phyloP scores from a whole-genome alignment of 1,140 invertebrate species.

The Lineus longissimus region DNA sequence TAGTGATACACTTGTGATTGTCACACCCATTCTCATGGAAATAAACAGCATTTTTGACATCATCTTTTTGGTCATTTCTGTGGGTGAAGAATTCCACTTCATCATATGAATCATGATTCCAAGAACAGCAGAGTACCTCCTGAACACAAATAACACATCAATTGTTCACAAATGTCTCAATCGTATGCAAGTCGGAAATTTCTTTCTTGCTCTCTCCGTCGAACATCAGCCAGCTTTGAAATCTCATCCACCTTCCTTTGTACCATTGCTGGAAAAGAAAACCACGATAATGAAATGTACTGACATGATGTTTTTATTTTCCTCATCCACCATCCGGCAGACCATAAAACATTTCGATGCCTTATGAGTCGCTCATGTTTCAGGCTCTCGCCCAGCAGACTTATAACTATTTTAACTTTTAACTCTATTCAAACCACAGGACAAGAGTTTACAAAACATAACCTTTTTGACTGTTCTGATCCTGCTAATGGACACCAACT shows the following conservation, averaged over 20 bases:
- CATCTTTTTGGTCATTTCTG: too few relatives aligned
- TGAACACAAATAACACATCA: too few relatives aligned
- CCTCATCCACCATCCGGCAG: neutral
- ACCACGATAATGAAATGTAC: constrained; percentile 4
- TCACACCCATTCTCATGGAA: too few relatives aligned
- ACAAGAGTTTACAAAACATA: too few relatives aligned
- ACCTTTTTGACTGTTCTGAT: too few relatives aligned
- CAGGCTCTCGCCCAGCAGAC: neutral
- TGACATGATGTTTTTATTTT: neutral
- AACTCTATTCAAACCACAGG: neutral
- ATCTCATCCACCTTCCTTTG: constrained; percentile 78
- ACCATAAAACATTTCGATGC: neutral
- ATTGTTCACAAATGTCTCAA: too few relatives aligned
- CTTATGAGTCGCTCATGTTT: neutral
- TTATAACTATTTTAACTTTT: neutral
- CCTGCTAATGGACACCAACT: too few relatives aligned
- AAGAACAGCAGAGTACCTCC: too few relatives aligned
- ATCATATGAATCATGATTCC: too few relatives aligned
- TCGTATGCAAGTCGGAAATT: constrained; percentile 49
- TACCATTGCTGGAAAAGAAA: constrained; percentile 58
- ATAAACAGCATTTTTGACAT: too few relatives aligned
- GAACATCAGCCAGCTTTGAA: constrained; percentile 73
- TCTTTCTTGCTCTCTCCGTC: constrained; percentile 70
- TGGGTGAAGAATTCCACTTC: too few relatives aligned
- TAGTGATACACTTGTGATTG: too few relatives aligned